Base-by-base conservation (phyloP, 2,113 vertebrate genomes). In the Mesocricetus auratus region DNA sequence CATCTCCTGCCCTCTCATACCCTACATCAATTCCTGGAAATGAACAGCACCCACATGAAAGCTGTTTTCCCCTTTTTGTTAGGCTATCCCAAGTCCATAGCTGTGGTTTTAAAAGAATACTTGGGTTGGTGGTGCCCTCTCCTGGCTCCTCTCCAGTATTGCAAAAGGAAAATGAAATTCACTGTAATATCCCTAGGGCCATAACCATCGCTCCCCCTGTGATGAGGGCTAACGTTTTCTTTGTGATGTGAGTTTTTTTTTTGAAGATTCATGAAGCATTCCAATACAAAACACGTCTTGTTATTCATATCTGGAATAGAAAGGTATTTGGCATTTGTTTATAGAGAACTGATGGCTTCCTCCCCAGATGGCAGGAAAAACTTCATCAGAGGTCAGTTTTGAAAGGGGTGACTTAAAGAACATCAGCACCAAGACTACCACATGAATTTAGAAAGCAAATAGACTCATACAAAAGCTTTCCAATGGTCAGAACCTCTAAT, bases 51-150 rank as follows among this genome's bases (percentile, higher is more conserved):
- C 21, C 1, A 24, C 2, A 0, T 21, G 29, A 45, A 95, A 82
- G 50, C 21, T 36, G 4, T 31, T 71, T 90, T 64, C 3, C 21
- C 3, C 2, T 16, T 31, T 4, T 3, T 17, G 0, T 10, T 42
- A 17, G 82, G 29, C 17, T 86, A 74, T 21, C 1, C 0, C 4
- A 3, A 33, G 5, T 2, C 2, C 47, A 7, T 24, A 0, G 8
- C 26, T 2, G 11, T 26, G 56, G 29, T 10, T 6, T 22, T 22
- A 29, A 17, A 88, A 45, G 36, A 78, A 45, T 45, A 42, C 26
- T 94, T 94, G 15, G 71, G 86, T 53, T 69, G 36, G n/a, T 64
- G 36, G 2, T 93, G 86, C 96, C 96, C 96, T 97, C 97, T 97
- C 3, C 85, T 97, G 97, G 93, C 16, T 19, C 11, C 0, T 11